A percentile compares a stretch with the other conserved stretches of the same genome.
These are phyloP conservation scores for Euphonia xanthogaster DNA, from an alignment of 2,797 vertebrate genomes.

Conservation along the genomic window DNA sequence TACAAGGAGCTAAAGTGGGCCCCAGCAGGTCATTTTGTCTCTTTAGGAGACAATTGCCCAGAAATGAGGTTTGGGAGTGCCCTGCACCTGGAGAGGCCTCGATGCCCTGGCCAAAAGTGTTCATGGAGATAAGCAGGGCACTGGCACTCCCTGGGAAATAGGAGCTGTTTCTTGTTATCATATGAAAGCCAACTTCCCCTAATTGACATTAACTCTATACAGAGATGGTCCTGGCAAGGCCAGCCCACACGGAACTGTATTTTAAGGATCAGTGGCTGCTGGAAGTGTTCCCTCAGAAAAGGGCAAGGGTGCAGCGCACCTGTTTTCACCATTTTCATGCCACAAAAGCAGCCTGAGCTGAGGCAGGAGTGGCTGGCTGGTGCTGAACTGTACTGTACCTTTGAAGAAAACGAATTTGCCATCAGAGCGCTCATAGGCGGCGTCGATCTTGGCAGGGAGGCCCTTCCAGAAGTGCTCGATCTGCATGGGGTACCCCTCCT, in stretches of 20 bases:
- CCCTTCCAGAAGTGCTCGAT: constrained; percentile 99
- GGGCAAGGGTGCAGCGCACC: accelerated
- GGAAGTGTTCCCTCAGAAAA: not conserved
- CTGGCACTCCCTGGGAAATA: not conserved
- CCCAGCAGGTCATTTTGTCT: not conserved
- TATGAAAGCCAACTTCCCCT: not conserved
- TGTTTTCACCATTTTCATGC: not conserved
- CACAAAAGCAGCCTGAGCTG: not conserved
- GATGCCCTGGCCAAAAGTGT: not conserved
- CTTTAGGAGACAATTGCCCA: not conserved
- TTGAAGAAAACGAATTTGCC: constrained; percentile 98
- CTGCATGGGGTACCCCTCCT: constrained; percentile 98
- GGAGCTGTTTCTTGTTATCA: not conserved
- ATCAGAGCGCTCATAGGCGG: constrained; percentile 94
- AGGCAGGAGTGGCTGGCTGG: not conserved
- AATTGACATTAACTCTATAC: not conserved
- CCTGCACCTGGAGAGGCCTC: not conserved
- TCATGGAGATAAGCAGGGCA: not conserved
- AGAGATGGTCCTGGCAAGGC: not conserved
- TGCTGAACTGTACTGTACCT: constrained; percentile 76
- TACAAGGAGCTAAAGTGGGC: not conserved
- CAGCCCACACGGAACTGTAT: not conserved
- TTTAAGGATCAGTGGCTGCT: not conserved
- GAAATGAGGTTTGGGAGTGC: not conserved
- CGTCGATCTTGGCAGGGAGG: constrained; percentile 91